A percentile compares a stretch with the other conserved stretches of the same genome.
Evolutionary conservation across 2,888 invertebrate genomes (phyloP).

Genomic region (Ptychoptera contaminata): DNA sequence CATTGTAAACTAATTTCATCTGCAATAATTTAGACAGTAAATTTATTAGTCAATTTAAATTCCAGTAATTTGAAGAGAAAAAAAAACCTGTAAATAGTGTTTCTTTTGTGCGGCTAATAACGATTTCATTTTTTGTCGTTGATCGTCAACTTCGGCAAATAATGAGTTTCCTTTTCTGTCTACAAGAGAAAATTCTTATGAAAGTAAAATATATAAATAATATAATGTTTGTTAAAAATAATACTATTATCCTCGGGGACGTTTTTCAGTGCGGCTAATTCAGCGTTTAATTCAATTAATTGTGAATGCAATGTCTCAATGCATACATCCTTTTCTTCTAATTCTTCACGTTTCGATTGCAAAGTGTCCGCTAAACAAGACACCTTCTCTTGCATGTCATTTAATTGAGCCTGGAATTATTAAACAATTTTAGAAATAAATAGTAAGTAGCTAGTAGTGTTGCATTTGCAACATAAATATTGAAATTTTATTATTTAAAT

Average conservation of each 20-base stretch:
- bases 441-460: too few relatives aligned
- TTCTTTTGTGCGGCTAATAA: conserved; percentile 41
- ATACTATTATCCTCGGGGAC: conserved; percentile 21
- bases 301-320: conserved; percentile 27
- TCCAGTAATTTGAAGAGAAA: background rate
- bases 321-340: conserved; percentile 23
- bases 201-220: background rate
- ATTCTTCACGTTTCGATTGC: conserved; percentile 22
- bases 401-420: conserved; percentile 20
- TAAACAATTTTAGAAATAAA: background rate
- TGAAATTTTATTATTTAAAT: background rate
- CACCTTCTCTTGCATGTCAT: conserved; percentile 24
- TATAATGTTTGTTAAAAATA: background rate
- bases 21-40: conserved; percentile 8
- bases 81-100: conserved; percentile 34
- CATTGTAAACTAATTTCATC: conserved; percentile 26
- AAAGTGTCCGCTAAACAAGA: conserved; percentile 26
- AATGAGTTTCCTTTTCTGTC: conserved; percentile 46
- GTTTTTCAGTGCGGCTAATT: conserved; percentile 20
- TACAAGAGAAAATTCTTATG: conserved; percentile 15
- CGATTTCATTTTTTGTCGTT: conserved; percentile 44
- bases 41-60: background rate
- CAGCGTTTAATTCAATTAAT: conserved; percentile 23
- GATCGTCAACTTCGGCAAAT: conserved; percentile 49
- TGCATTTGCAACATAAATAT: too few relatives aligned